Evolutionary conservation across 2,888 invertebrate species (phyloP).

Genomic region (Macrosiphum euphorbiae): DNA sequence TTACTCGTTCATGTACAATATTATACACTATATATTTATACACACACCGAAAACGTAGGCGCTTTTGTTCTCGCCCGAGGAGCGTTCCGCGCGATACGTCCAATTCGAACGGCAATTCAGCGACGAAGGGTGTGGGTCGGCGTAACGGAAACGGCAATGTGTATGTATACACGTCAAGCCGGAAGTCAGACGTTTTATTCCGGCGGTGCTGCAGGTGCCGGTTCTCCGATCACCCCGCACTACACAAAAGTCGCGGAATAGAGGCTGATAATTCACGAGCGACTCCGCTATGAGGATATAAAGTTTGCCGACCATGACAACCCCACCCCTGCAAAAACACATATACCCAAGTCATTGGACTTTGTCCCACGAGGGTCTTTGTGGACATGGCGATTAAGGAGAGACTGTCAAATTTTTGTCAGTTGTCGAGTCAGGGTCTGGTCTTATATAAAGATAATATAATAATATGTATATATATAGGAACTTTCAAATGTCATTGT

Average conservation of each 20-base stretch:
- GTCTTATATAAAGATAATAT: background rate
- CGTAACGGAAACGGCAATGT: constrained; percentile 12
- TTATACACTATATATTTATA: background rate
- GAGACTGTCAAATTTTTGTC: background rate
- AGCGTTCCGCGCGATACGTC: background rate
- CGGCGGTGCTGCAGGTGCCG: background rate
- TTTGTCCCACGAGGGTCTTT: background rate
- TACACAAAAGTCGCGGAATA: background rate
- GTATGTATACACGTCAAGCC: background rate
- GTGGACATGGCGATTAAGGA: background rate
- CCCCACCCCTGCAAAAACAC: background rate
- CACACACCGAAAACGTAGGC: background rate
- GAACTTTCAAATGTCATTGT: background rate
- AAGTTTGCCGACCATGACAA: background rate
- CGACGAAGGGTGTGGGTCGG: background rate
- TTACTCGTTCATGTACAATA: background rate
- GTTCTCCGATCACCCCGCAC: background rate
- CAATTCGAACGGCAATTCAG: background rate
- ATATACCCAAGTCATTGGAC: background rate
- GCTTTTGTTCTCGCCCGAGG: constrained; percentile 28
- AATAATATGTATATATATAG: background rate
- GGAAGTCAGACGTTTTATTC: constrained; percentile 49
- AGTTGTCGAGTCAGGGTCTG: background rate
- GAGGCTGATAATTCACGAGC: background rate
- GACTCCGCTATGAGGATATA: background rate